These are phyloP conservation scores for Eudyptes chrysolophus DNA, from an alignment of 2,113 vertebrate species.

Conservation along the genomic window DNA sequence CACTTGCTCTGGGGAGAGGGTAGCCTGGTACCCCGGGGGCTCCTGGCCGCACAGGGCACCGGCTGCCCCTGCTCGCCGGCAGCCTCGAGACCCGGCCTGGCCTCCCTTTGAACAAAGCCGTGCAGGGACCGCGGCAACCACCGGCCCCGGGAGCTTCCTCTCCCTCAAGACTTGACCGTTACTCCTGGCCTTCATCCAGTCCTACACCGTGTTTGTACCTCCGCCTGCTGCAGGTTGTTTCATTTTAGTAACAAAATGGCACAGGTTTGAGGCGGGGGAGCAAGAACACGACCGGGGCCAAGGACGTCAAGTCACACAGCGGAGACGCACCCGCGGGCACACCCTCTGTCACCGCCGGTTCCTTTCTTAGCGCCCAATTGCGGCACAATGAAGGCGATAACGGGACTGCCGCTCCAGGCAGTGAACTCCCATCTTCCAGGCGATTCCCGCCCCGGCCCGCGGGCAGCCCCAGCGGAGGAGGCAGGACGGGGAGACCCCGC, in stretches of 20 bases:
- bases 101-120: neutral
- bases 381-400: neutral
- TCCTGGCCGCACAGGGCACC: neutral
- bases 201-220: rapidly evolving
- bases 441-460: neutral
- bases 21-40: rapidly evolving
- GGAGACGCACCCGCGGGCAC: neutral
- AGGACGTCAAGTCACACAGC: neutral
- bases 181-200: no score
- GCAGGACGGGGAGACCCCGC: no score
- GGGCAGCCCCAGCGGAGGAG: no score
- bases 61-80: neutral
- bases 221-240: neutral
- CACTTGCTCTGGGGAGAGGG: neutral
- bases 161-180: rapidly evolving
- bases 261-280: neutral
- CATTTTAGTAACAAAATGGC: neutral
- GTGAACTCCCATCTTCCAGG: rapidly evolving
- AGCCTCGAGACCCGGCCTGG: no score
- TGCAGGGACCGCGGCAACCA: rapidly evolving
- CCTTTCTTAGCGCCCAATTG: neutral
- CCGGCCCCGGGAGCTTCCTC: rapidly evolving
- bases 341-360: neutral
- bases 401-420: neutral
- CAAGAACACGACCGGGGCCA: neutral